Evolutionary conservation across 2,888 invertebrate species (phyloP).

Genomic region (Yponomeuta plumbellus): DNA sequence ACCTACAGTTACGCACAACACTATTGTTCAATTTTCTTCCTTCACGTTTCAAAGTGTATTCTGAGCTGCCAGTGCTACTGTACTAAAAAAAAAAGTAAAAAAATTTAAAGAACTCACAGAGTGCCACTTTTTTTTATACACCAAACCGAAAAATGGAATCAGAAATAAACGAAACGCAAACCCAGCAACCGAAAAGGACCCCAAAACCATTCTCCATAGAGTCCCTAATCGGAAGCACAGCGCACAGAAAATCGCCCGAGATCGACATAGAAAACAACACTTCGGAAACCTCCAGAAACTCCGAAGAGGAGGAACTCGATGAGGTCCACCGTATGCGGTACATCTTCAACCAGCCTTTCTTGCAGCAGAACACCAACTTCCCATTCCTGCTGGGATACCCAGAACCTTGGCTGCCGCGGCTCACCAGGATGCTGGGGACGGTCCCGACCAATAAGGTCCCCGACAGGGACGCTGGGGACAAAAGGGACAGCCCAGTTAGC

Average conservation of each 20-base stretch:
- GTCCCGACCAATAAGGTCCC: constrained; percentile 15
- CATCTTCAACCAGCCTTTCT: constrained; percentile 63
- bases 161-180: constrained; percentile 50
- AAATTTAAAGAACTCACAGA: not conserved
- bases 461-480: constrained; percentile 39
- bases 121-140: not conserved
- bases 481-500: constrained; percentile 66
- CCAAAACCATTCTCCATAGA: constrained; percentile 80
- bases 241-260: constrained; percentile 58
- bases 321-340: constrained; percentile 50
- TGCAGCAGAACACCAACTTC: constrained; percentile 55
- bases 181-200: constrained; percentile 55
- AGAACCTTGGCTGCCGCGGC: constrained; percentile 59
- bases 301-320: constrained; percentile 62
- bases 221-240: constrained; percentile 70
- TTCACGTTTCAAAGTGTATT: constrained; percentile 6
- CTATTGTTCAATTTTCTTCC: not conserved
- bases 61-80: constrained; percentile 8
- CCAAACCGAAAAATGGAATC: constrained; percentile 42
- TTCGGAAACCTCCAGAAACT: constrained; percentile 58
- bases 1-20: constrained; percentile 1
- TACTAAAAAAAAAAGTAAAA: not conserved
- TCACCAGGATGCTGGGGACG: constrained; percentile 43
- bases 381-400: constrained; percentile 66
- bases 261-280: constrained; percentile 66